Evolutionary conservation across 2,888 invertebrate genomes (phyloP), one percentile per base, ranked within the genome.

Genomic region (Papilio gigon): DNA sequence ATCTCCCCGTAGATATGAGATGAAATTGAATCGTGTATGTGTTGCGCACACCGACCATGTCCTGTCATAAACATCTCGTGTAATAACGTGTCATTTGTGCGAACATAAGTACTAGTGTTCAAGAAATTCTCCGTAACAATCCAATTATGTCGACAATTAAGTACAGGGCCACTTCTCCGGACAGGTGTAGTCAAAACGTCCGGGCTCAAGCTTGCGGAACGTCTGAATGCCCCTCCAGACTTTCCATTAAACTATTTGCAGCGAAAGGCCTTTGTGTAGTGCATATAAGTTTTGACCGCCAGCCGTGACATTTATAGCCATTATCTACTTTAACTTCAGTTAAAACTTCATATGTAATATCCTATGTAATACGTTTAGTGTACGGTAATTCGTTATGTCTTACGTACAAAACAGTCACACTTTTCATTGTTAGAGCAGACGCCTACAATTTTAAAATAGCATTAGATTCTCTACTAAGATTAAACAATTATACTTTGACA

Each of bases 121-220:
- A 56, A 56, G 53, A 56, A 77, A 77, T 69, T 71, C 72, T 73
- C 72, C 68, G 71, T 75, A 76, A 82, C 80, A 76, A 78, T 80
- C 82, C 84, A 85, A 85, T 88, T 88, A 88, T 84, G 85, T 81
- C 83, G 84, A 85, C 85, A 85, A 87, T 87, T 86, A 86, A 83
- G 75, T 76, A 70, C 71, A 74, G 70, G 71, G 75, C 75, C 35
- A 40, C 70, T 74, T 77, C 78, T 75, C 72, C 75, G 81, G 83
- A 80, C 87, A 87, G 86, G 87, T 86, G 82, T 77, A 71, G 73
- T 71, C 68, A 70, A 69, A 72, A 67, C 70, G 71, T 67, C 68
- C 71, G 67, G 71, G 75, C 71, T 65, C 71, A 78, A 78, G 74
- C 77, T 75, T 75, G 73, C 75, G 70, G 72, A 76, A 76, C 70